These are phyloP conservation scores for Leptestheria dahalacensis DNA, from an alignment of 1,140 invertebrate species.

Conservation along the genomic window DNA sequence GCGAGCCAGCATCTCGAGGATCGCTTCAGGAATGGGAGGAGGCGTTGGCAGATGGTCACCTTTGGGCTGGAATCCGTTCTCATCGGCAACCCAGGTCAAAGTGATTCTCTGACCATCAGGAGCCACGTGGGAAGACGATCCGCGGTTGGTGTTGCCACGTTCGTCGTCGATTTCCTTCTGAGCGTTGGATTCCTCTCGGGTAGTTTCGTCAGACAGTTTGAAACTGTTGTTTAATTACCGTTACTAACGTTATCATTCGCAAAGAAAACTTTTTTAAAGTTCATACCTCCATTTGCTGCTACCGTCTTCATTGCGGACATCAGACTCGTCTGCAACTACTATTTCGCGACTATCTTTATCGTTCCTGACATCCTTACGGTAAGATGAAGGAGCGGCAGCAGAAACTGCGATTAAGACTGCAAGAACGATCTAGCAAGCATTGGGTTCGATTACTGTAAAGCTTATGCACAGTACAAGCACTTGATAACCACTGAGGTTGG, in stretches of 20 bases:
- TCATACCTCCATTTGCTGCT: slow-evolving; percentile 15
- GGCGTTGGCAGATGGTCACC: slow-evolving; percentile 22
- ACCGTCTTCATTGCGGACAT: slow-evolving; percentile 1
- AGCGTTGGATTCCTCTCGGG: slow-evolving; percentile 9
- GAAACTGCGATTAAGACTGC: background rate
- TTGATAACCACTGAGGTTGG: too few species aligned
- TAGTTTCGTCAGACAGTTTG: slow-evolving; percentile 29
- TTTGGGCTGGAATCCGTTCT: slow-evolving; percentile 22
- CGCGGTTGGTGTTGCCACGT: slow-evolving; percentile 26
- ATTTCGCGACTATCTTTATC: slow-evolving; percentile 1
- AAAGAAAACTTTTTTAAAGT: too few species aligned
- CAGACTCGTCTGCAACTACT: background rate
- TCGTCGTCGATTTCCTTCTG: slow-evolving; percentile 37
- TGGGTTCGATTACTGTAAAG: too few species aligned
- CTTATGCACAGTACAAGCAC: too few species aligned
- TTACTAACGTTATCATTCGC: background rate
- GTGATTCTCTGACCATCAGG: slow-evolving; percentile 20
- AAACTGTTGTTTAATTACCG: background rate
- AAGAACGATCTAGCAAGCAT: background rate
- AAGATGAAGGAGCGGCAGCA: background rate
- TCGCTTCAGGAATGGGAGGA: slow-evolving; percentile 13
- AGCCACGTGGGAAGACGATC: slow-evolving; percentile 18
- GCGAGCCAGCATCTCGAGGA: background rate
- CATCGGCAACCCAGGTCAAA: slow-evolving; percentile 21
- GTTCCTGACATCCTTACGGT: background rate